A percentile compares a stretch with the other conserved stretches of the same genome.
phyloP scores from a whole-genome alignment of 2,888 invertebrate genomes.

The Cephus sareptanus region DNA sequence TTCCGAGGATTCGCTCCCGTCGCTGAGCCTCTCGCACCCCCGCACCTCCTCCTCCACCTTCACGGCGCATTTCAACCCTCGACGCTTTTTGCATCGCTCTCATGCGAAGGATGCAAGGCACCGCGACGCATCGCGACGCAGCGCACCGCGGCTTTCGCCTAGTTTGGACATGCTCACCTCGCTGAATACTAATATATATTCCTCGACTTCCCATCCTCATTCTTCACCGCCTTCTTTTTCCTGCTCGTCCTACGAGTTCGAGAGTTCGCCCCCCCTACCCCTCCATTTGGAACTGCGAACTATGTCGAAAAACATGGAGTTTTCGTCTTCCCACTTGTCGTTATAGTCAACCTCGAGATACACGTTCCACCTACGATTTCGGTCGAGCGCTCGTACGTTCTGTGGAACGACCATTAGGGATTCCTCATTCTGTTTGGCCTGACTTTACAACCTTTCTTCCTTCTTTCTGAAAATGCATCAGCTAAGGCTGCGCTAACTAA shows the following conservation, averaged over 20 bases:
- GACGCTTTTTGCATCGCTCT: neutral
- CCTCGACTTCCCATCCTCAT: conserved; percentile 17
- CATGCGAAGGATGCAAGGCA: conserved; percentile 40
- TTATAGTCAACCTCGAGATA: neutral
- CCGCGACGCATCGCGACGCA: conserved; percentile 38
- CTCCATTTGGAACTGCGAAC: conserved; percentile 3
- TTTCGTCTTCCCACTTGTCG: neutral
- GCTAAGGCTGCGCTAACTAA: neutral
- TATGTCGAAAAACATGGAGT: neutral
- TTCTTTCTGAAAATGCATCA: neutral
- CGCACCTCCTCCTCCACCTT: neutral
- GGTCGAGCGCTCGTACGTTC: neutral
- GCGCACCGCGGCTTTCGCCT: conserved; percentile 37
- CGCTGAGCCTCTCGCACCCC: neutral
- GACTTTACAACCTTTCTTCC: neutral
- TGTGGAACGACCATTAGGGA: neutral
- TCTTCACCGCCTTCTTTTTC: conserved; percentile 10
- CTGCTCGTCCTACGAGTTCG: conserved; percentile 12
- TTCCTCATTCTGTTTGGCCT: neutral
- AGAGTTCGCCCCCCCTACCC: neutral
- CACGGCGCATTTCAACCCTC: neutral
- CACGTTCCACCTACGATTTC: neutral
- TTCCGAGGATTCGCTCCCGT: neutral
- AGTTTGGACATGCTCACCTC: conserved; percentile 50
- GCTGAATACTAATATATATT: conserved; percentile 46